Evolutionary conservation across 2,113 vertebrate species (phyloP).

Genomic region (Conger conger): DNA sequence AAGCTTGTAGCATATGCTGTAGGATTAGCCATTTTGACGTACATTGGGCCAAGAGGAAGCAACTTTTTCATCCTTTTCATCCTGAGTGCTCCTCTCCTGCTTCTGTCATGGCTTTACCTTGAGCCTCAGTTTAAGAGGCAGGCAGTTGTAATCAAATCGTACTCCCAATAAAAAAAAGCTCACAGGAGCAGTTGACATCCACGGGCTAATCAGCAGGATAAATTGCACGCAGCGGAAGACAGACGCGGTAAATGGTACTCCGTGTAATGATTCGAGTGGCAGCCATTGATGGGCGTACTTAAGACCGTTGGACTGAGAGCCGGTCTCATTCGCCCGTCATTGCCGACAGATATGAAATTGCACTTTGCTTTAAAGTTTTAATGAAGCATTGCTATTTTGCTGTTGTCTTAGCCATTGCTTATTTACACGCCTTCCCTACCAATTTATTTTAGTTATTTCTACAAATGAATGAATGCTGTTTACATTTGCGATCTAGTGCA

Average conservation of each 20-base stretch:
- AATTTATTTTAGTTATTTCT: background rate
- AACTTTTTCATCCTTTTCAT: too few species aligned
- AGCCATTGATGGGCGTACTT: background rate
- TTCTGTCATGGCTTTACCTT: background rate
- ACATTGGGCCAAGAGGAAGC: background rate
- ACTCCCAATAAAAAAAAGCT: background rate
- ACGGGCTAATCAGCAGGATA: background rate
- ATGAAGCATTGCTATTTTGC: background rate
- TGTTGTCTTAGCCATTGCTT: background rate
- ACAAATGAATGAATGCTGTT: background rate
- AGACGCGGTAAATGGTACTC: background rate
- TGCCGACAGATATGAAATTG: background rate
- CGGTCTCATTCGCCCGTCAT: background rate
- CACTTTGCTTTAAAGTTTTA: background rate
- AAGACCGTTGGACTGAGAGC: background rate
- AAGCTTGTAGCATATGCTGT: background rate
- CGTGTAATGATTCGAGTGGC: background rate
- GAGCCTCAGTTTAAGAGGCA: background rate
- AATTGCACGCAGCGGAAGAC: background rate
- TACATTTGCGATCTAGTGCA: background rate
- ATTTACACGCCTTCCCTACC: background rate
- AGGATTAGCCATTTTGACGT: too few species aligned
- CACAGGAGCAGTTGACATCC: background rate
- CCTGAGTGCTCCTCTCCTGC: background rate
- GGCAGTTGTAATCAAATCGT: background rate